A percentile compares a stretch with the other conserved stretches of the same genome.
Evolutionary conservation across 2,797 vertebrate species (phyloP).

Genomic region (Sandelia bainsii): DNA sequence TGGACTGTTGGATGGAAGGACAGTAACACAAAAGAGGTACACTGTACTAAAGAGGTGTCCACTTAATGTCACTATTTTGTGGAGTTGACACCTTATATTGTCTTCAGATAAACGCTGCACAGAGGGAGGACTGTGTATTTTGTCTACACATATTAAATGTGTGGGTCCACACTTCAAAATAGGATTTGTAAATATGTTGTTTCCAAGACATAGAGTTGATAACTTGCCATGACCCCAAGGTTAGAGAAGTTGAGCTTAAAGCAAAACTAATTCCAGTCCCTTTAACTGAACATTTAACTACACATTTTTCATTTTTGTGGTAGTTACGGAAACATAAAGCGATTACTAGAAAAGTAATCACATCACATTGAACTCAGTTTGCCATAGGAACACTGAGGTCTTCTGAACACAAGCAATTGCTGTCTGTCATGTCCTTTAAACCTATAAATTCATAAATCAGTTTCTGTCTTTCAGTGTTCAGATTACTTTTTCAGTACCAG

Average conservation of each 20-base stretch:
- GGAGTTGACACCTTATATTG: no score
- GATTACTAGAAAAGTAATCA: not conserved
- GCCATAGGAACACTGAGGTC: not conserved
- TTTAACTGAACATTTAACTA: not conserved
- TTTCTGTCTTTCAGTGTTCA: not conserved
- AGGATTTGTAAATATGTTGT: conserved; percentile 2
- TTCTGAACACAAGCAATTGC: not conserved
- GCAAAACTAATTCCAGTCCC: not conserved
- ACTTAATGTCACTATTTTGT: no score
- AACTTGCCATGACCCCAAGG: not conserved
- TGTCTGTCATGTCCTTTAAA: conserved; percentile 14
- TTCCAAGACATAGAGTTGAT: not conserved
- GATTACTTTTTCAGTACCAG: conserved; percentile 3
- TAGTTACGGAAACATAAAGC: not conserved
- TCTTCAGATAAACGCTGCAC: no score
- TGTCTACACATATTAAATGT: no score
- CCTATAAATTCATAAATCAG: conserved; percentile 12
- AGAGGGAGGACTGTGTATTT: no score
- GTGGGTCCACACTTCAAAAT: no score
- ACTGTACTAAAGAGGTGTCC: no score
- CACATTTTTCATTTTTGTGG: not conserved
- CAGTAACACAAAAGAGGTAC: no score
- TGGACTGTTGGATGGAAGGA: no score
- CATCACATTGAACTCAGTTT: conserved; percentile 1
- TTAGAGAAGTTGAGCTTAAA: not conserved